phyloP scores from a whole-genome alignment of 2,113 vertebrate species.

The Podilymbus podiceps region DNA sequence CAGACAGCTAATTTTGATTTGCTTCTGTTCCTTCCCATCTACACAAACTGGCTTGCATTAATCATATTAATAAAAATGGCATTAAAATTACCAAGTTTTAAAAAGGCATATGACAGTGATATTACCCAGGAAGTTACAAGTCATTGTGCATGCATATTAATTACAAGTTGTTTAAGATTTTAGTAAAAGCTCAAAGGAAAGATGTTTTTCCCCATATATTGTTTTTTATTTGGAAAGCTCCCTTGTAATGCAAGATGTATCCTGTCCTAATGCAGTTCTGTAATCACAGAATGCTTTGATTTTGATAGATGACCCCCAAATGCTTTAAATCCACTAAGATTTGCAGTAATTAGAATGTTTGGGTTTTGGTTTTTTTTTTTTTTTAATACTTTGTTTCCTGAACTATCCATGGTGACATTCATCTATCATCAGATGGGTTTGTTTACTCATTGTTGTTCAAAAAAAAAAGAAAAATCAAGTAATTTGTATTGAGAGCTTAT shows the following conservation, averaged over 20 bases:
- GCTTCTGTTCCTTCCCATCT: conserved; percentile 16
- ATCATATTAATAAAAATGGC: conserved; percentile 67
- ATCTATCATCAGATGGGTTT: conserved; percentile 32
- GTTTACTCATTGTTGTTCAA: background rate
- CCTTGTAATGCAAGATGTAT: conserved; percentile 3
- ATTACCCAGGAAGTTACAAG: conserved; percentile 39
- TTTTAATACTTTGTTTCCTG: conserved; percentile 25
- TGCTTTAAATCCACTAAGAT: conserved; percentile 35
- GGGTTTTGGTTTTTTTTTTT: no score
- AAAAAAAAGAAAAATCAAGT: background rate
- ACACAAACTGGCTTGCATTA: conserved; percentile 53
- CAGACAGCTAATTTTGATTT: conserved; percentile 48
- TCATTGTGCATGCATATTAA: conserved; percentile 57
- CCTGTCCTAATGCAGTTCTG: background rate
- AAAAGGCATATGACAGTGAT: conserved; percentile 16
- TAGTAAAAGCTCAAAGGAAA: conserved; percentile 40
- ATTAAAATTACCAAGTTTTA: conserved; percentile 62
- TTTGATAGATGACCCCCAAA: conserved; percentile 56
- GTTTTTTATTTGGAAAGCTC: conserved; percentile 52
- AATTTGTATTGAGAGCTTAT: conserved; percentile 1
- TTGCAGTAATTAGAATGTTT: conserved; percentile 27
- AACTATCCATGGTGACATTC: conserved; percentile 1
- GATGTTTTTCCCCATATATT: background rate
- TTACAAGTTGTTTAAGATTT: conserved; percentile 36
- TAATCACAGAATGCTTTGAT: conserved; percentile 52